These are phyloP conservation scores for Drosophila pallidifrons DNA, from an alignment of 1,140 invertebrate species.

Conservation along the genomic window DNA sequence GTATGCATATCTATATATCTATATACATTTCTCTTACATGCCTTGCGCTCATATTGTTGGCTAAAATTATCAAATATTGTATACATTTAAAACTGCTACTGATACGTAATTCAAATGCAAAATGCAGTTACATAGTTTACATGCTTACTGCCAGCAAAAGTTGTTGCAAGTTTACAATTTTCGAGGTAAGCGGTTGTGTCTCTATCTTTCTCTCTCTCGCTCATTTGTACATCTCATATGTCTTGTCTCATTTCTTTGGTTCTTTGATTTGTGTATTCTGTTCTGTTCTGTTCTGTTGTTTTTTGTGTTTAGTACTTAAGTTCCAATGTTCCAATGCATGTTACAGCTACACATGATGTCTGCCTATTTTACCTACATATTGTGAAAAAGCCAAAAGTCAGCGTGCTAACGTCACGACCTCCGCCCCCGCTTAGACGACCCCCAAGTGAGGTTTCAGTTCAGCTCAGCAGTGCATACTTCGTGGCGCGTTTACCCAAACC, in stretches of 20 bases:
- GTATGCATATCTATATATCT: slow-evolving; percentile 28
- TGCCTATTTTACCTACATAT: slow-evolving; percentile 13
- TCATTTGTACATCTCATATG: slow-evolving; percentile 23
- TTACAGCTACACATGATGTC: slow-evolving; percentile 18
- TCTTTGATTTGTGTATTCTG: slow-evolving; percentile 33
- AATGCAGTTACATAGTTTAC: slow-evolving; percentile 81
- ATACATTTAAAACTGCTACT: slow-evolving; percentile 41
- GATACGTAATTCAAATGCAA: slow-evolving; percentile 40
- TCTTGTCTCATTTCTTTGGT: slow-evolving; percentile 29
- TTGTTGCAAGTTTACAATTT: slow-evolving; percentile 84
- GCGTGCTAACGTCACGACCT: slow-evolving; percentile 24
- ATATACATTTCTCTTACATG: slow-evolving; percentile 66
- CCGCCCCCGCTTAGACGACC: slow-evolving; percentile 26
- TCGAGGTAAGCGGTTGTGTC: slow-evolving; percentile 79
- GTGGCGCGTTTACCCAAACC: slow-evolving; percentile 30
- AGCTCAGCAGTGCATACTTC: slow-evolving; percentile 52
- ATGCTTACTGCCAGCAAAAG: slow-evolving; percentile 84
- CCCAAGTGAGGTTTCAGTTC: slow-evolving; percentile 64
- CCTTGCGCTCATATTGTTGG: slow-evolving; percentile 69
- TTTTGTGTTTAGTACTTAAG: slow-evolving; percentile 33
- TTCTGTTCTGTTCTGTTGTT: slow-evolving; percentile 35
- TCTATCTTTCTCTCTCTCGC: slow-evolving; percentile 11
- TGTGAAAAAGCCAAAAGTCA: slow-evolving; percentile 65
- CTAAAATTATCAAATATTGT: slow-evolving; percentile 50
- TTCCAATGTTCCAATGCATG: slow-evolving; percentile 46